Evolutionary conservation across 2,888 invertebrate genomes (phyloP).

Genomic region (Meiosimyza platycephala): DNA sequence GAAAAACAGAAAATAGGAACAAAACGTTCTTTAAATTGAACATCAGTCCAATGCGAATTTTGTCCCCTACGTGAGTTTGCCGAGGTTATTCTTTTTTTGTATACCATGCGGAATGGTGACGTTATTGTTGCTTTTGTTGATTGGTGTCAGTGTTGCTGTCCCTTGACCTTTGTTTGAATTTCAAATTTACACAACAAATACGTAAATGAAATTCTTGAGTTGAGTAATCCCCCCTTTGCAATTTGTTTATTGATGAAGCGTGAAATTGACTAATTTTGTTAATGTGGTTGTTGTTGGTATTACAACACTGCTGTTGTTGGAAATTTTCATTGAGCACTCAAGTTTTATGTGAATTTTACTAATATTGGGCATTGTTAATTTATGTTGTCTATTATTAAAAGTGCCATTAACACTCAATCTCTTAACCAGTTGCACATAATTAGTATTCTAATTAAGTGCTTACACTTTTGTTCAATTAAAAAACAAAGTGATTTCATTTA

Average conservation of each 20-base stretch:
- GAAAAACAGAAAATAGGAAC: background rate
- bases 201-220: background rate
- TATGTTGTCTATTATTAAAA: background rate
- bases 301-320: too few species aligned
- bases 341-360: too few species aligned
- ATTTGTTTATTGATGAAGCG: conserved; percentile 61
- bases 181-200: conserved; percentile 13
- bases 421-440: conserved; percentile 25
- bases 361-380: too few species aligned
- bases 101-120: background rate
- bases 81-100: background rate
- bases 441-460: background rate
- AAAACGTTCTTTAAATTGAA: conserved; percentile 5
- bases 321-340: too few species aligned
- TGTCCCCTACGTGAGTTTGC: background rate
- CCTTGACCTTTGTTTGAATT: conserved; percentile 53
- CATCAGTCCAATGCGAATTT: background rate
- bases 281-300: background rate
- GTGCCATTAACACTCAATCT: conserved; percentile 40
- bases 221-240: conserved; percentile 44
- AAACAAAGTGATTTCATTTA: too few species aligned
- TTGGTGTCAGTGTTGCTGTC: conserved; percentile 28
- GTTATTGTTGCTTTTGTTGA: conserved; percentile 31
- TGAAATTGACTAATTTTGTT: conserved; percentile 59
- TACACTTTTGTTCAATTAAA: too few species aligned